These are phyloP conservation scores for Chlorodrepanis virens DNA, from an alignment of 2,113 vertebrate species.

Conservation along the genomic window DNA sequence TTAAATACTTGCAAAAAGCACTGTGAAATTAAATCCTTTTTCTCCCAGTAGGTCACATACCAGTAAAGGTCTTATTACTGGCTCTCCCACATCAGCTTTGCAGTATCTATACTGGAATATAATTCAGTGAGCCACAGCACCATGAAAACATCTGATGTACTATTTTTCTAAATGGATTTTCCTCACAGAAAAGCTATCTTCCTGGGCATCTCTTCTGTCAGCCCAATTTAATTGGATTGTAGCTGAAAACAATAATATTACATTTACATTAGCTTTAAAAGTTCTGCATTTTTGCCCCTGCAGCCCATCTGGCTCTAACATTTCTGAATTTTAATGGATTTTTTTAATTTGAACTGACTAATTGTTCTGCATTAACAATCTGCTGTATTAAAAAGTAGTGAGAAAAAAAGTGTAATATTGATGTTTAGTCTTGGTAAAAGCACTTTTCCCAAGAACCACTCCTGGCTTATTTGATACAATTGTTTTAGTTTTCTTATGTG, in stretches of 20 bases:
- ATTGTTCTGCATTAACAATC: neutral
- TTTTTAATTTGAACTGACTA: conserved; percentile 21
- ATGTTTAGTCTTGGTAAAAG: neutral
- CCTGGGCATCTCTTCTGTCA: conserved; percentile 5
- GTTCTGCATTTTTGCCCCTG: neutral
- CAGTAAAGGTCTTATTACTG: neutral
- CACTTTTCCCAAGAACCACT: neutral
- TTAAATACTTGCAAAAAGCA: neutral
- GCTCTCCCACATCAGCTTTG: neutral
- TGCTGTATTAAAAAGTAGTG: conserved; percentile 9
- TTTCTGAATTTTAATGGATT: conserved; percentile 6
- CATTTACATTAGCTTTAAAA: conserved; percentile 18
- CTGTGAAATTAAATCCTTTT: neutral
- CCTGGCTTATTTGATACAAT: neutral
- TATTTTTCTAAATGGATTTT: conserved; percentile 53
- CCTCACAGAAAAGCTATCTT: neutral
- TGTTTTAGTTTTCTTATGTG: neutral
- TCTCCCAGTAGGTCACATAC: neutral
- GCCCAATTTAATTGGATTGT: conserved; percentile 31
- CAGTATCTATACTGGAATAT: neutral
- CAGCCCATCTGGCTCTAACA: conserved; percentile 33
- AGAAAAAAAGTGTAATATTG: neutral
- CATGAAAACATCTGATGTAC: neutral
- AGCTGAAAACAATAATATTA: conserved; percentile 28
- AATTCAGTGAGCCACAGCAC: neutral